Evolutionary conservation across 2,888 invertebrate species (phyloP), one percentile per base, ranked within the genome.

Genomic region (Trachelus iudaicus): DNA sequence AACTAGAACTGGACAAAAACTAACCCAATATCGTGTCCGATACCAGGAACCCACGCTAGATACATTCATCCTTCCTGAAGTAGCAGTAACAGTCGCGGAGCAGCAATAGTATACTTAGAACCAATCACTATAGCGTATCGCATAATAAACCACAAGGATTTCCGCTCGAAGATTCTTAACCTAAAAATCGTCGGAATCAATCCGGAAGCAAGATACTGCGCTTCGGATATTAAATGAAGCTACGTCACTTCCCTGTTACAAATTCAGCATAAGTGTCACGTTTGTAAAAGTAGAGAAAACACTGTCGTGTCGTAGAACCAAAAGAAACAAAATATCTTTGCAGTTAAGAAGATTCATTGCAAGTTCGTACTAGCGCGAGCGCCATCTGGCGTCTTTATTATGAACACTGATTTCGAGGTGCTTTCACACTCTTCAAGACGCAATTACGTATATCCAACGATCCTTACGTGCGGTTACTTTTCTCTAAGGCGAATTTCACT

Each of bases 1-100:
- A 88, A 88, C 88, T 88, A 86, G 88, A 88, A 87, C 85, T 82
- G 83, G 79, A 80, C 82, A 88, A 89, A 89, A 89, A 88, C 89
- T 88, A 88, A 88, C 89, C 87, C 85, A 88, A 88, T 88, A 88
- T 87, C 87, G 80, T 83, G 81, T 80, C 84, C 81, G 82, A 82
- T 87, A 87, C 87, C 79, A 69, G 79, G 86, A 88, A 87, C 80
- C 85, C 83, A 87, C 85, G 81, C 86, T 76, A 80, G 75, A 37
- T 76, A 76, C 77, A 75, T 80, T 71, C 79, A 80, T 77, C 82
- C 82, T 83, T 83, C 85, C 77, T 77, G 73, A 30, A 35, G 35
- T 15, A 34, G 34, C 23, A 34, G 56, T 56, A 56, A 56, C 56
- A 56, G 56, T 23, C 23, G 56, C 56, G 23, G 56, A 56, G 56